These are phyloP conservation scores for Hucho hucho DNA, from an alignment of 2,113 vertebrate genomes.

Conservation along the genomic window DNA sequence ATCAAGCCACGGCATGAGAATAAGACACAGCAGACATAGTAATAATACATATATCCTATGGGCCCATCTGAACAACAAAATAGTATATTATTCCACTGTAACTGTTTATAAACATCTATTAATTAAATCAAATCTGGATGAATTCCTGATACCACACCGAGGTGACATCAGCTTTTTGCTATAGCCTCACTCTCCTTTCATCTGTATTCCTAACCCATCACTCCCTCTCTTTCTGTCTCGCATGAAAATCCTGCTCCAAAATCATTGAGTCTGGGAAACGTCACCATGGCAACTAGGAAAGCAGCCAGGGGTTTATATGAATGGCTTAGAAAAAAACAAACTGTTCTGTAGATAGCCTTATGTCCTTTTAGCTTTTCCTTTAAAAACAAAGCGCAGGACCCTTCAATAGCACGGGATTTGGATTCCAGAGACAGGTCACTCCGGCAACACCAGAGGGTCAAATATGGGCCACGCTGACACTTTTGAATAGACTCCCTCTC, in stretches of 20 bases:
- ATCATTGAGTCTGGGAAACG: conserved; percentile 57
- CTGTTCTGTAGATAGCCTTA: conserved; percentile 17
- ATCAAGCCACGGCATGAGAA: not conserved
- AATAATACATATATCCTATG: not conserved
- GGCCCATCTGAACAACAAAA: not conserved
- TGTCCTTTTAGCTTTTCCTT: conserved; percentile 1
- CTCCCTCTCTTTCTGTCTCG: conserved; percentile 43
- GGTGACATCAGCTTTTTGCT: conserved; percentile 43
- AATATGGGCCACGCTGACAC: conserved; percentile 23
- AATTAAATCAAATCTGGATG: not conserved
- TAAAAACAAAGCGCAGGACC: not conserved
- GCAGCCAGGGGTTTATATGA: conserved; percentile 42
- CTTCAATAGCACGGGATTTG: conserved; percentile 15
- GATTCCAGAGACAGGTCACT: conserved; percentile 7
- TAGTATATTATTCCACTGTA: not conserved
- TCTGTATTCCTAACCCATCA: conserved; percentile 63
- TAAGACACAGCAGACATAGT: not conserved
- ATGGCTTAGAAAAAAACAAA: conserved; percentile 48
- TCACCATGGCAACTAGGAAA: conserved; percentile 73
- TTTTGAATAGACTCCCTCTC: conserved; percentile 22
- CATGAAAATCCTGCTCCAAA: conserved; percentile 65
- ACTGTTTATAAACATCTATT: not conserved
- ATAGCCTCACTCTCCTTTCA: conserved; percentile 52
- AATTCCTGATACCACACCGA: conserved; percentile 11
- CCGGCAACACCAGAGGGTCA: conserved; percentile 34